Percentiles rank a stretch among this genome's conserved stretches.
Evolutionary conservation across 2,113 vertebrate genomes (phyloP).

Genomic region (Edolisoma coerulescens): DNA sequence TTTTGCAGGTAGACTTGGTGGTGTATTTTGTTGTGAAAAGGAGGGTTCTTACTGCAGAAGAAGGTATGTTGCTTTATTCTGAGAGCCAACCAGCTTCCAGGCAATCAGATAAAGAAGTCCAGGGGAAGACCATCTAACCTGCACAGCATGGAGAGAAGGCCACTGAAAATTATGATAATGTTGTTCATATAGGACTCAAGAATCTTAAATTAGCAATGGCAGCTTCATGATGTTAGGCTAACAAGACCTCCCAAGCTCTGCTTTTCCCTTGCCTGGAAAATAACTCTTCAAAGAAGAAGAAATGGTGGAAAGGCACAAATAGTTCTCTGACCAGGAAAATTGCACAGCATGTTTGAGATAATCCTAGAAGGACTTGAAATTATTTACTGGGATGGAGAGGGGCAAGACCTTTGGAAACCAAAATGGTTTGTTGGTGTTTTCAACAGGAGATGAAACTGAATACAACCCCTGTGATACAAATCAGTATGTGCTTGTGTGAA

Average conservation of each 20-base stretch:
- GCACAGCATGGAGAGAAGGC: neutral
- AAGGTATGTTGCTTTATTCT: neutral
- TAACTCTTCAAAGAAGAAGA: neutral
- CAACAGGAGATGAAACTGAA: neutral
- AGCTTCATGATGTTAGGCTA: neutral
- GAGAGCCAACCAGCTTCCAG: neutral
- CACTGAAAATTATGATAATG: neutral
- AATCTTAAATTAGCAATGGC: neutral
- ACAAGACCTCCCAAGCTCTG: neutral
- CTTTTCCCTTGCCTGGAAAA: neutral
- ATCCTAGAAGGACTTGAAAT: neutral
- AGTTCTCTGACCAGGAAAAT: neutral
- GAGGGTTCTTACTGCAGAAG: neutral
- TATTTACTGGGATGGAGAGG: neutral
- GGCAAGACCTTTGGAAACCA: neutral
- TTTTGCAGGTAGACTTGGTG: neutral
- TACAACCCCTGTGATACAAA: neutral
- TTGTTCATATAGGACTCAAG: neutral
- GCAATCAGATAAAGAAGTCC: neutral
- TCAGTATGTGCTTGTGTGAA: neutral
- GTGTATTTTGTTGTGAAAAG: neutral
- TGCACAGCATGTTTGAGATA: neutral
- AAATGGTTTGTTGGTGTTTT: neutral
- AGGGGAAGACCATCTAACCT: neutral
- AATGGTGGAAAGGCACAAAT: neutral